Base-by-base conservation (phyloP, 2,797 vertebrate species). In the Anniella stebbinsi region DNA sequence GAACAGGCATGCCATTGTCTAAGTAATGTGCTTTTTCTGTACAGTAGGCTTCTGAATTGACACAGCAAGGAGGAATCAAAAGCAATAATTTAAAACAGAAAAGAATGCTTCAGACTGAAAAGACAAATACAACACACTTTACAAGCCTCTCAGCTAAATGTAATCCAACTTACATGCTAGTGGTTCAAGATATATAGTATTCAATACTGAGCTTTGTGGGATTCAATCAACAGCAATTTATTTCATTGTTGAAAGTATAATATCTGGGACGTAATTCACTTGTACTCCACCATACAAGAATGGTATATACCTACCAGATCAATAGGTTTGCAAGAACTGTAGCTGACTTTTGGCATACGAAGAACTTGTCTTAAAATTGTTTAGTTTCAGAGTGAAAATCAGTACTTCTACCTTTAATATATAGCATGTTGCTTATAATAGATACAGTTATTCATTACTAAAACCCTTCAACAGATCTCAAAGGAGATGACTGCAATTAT, bases 161-260 rank as follows among this genome's bases (percentile, higher is more conserved):
- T 28, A 2, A 76, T 73, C 77, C 21, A 87, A 86, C 21, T 63
- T n/a, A 82, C 36, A 48, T 11, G 8, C 2, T 1, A 88, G 45
- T 0, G 30, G 66, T 84, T 91, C 36, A 57, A 0, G 0, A 41
- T 75, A 41, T 75, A 0, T 3, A 69, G 57, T 1, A 45, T 80
- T 86, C 23, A 0, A 6, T 6, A 4, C 0, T 0, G 45, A 0
- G 48, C 30, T 84, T 0, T 73, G 67, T 28, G 86, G 13, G 67
- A 78, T 86, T 0, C n/a, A 83, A 41, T 54, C 81, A 83, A 72
- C 69, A 36, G 7, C 0, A 66, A 70, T 41, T 83, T 54, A 69
- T 36, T 33, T 51, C 2, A 0, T 30, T 92, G 86, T 12, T 78
- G 1, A 4, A 69, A 67, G 41, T 73, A 51, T 54, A 82, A 69